phyloP scores from a whole-genome alignment of 2,113 vertebrate genomes.

The Heloderma charlesbogerti region DNA sequence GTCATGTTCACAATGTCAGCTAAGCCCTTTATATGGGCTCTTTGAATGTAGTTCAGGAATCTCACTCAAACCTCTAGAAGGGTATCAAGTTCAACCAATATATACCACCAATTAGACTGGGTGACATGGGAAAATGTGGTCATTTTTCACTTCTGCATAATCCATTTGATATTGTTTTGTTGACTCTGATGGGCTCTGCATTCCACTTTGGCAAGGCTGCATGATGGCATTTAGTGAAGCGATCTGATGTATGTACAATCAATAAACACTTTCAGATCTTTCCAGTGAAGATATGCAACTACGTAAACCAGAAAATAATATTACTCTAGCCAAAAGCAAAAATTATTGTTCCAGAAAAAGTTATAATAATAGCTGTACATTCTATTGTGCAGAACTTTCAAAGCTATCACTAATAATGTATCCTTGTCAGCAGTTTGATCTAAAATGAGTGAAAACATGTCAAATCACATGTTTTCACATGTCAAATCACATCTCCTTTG shows the following conservation, averaged over 20 bases:
- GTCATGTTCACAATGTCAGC: not conserved
- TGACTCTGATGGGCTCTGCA: slow-evolving; percentile 21
- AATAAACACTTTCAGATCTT: not conserved
- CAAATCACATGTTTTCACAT: slow-evolving; percentile 51
- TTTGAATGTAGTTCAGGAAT: not conserved
- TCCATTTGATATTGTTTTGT: accelerated
- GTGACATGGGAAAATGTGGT: not conserved
- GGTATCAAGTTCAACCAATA: not conserved
- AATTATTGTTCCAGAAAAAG: slow-evolving; percentile 3
- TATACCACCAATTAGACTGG: not conserved
- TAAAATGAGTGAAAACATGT: slow-evolving; percentile 36
- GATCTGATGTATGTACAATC: slow-evolving; percentile 14
- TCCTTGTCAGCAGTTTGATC: slow-evolving; percentile 38
- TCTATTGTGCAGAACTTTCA: slow-evolving; percentile 10
- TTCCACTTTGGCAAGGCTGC: slow-evolving; percentile 18
- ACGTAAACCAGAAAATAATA: not conserved
- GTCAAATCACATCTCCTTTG: slow-evolving; percentile 59
- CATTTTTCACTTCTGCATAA: slow-evolving; percentile 38
- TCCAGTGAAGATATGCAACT: not conserved
- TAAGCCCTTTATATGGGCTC: not conserved
- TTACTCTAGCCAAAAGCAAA: slow-evolving; percentile 2
- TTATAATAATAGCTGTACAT: slow-evolving; percentile 7
- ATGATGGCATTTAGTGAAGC: not conserved
- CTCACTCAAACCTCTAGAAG: not conserved
- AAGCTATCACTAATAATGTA: slow-evolving; percentile 5